Evolutionary conservation across 2,797 vertebrate species (phyloP), one percentile per base, ranked within the genome.

Genomic region (Cercopithecus diana): DNA sequence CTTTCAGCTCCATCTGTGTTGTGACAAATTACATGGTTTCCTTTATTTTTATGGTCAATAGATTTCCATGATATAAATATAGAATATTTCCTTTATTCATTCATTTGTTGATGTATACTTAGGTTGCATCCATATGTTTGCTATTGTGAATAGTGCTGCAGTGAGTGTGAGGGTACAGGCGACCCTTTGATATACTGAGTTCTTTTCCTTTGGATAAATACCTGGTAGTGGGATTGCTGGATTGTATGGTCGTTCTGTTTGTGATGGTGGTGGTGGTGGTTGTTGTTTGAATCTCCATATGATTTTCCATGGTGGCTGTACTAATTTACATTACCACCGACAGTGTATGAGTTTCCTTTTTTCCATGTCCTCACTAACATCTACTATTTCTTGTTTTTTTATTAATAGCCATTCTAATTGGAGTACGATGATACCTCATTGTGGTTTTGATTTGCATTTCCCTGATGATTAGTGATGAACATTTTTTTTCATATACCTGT

Each of bases 251-350:
- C 2, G 4, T 39, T 72, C 19, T 24, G 20, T 72, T 72, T 72
- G n/a, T 72, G 17, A 26, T 28, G 2, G 61, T n/a, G 4, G 33
- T n/a, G 0, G 7, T 67, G 1, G 33, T 67, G 1, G 52, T 52
- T 22, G 58, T 61, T 30, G 28, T 39, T 72, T 72, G 67, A 39
- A 39, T 72, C 9, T 39, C 36, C n/a, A 24, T 36, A 22, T 22
- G 24, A n/a, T 72, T 72, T 72, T 72, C 67, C n/a, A 72, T 24
- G 22, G 36, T 72, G 67, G 15, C 64, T 72, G 10, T 39, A 1
- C n/a, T 72, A 72, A 72, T 72, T 72, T 72, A 72, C n/a, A 39
- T 72, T 39, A 11, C 67, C 5, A 39, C 67, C 36, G 11, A 72
- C 1, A 12, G 36, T 72, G 67, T 72, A 2, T 24, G n/a, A 72